These are phyloP conservation scores for Alca torda DNA, from an alignment of 2,797 vertebrate species.

Conservation along the genomic window DNA sequence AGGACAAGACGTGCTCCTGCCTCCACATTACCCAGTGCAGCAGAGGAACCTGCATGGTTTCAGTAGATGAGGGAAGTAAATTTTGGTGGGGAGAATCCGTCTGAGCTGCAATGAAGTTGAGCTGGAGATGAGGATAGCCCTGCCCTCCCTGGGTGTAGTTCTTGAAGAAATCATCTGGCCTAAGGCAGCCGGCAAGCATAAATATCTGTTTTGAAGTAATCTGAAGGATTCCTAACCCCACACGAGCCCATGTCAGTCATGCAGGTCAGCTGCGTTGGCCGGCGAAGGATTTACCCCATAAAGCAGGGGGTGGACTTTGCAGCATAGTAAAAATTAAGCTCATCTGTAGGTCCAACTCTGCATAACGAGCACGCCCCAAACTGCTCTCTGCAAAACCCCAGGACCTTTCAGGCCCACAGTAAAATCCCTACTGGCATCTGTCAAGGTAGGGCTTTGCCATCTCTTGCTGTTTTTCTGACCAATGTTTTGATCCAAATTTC, in stretches of 20 bases:
- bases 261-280: neutral
- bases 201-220: neutral
- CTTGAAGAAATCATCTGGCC: neutral
- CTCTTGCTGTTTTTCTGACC: neutral
- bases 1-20: neutral
- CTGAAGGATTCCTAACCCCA: neutral
- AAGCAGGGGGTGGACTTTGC: neutral
- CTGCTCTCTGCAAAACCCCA: neutral
- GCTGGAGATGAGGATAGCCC: neutral
- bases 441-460: neutral
- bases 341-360: neutral
- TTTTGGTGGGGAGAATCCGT: accelerated
- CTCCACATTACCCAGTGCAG: accelerated
- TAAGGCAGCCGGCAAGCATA: neutral
- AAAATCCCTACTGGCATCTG: neutral
- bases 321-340: neutral
- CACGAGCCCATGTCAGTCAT: accelerated
- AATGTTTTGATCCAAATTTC: neutral
- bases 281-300: neutral
- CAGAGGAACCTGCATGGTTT: accelerated
- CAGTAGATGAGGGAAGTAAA: neutral
- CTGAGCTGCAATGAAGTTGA: neutral
- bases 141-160: neutral
- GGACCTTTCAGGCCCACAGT: neutral
- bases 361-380: accelerated